Evolutionary conservation across 2,888 invertebrate species (phyloP).

Genomic region (Polydrusus pterygomalis): DNA sequence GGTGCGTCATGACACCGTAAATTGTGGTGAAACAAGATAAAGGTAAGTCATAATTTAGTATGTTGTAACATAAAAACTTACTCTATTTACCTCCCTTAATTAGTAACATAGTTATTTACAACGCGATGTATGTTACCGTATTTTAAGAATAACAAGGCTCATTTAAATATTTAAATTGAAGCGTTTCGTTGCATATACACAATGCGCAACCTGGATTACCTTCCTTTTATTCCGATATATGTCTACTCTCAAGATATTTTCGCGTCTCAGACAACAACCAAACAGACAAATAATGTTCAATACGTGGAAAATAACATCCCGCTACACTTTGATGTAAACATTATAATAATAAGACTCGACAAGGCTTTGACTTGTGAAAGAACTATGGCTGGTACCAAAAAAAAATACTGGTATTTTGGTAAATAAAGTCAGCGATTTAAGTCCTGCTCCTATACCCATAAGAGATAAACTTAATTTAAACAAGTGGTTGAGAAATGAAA

Average conservation of each 20-base stretch:
- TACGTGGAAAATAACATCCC: slow-evolving; percentile 53
- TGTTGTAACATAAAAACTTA: no score
- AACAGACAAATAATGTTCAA: slow-evolving; percentile 53
- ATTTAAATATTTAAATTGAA: slow-evolving; percentile 45
- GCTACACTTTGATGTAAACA: slow-evolving; percentile 42
- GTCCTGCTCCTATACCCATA: no score
- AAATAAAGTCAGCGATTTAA: no score
- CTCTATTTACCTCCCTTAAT: no score
- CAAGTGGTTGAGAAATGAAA: no score
- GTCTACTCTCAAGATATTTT: slow-evolving; percentile 42
- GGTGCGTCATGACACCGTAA: no score
- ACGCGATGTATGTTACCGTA: background rate
- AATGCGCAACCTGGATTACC: slow-evolving; percentile 37
- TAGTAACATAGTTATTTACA: no score
- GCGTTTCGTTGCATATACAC: slow-evolving; percentile 38
- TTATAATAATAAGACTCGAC: slow-evolving; percentile 34
- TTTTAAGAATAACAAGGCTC: background rate
- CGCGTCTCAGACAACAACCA: slow-evolving; percentile 43
- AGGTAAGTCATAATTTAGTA: no score
- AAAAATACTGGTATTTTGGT: background rate
- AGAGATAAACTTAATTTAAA: no score
- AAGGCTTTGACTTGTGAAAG: background rate
- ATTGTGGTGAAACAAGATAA: no score
- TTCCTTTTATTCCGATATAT: slow-evolving; percentile 36
- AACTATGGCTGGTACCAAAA: background rate